Evolutionary conservation across 2,113 vertebrate species (phyloP), one percentile per base, ranked within the genome.

Genomic region (Pelmatolapia mariae): DNA sequence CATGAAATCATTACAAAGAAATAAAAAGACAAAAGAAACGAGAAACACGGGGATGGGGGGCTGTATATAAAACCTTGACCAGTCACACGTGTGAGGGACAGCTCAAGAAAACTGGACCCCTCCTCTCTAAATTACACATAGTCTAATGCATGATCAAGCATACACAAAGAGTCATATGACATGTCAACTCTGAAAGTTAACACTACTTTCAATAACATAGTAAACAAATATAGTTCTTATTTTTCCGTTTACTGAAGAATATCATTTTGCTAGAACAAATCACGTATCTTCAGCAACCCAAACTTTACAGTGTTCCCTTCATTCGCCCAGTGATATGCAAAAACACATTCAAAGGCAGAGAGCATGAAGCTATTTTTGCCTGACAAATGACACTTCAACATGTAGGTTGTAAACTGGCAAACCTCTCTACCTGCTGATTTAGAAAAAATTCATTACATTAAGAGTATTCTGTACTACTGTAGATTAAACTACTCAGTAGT

Each of bases 41-140:
- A 63, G 43, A 54, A 50, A 50, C 12, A 80, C 10, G 33, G 6
- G n/a, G 12, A 31, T 3, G 4, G 15, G 16, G 52, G 15, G 19
- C 22, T 68, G 73, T 18, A 12, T 36, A 86, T 36, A 45, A 61
- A 87, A 61, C 63, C 31, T 47, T 82, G 63, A 85, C 56, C 33
- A 29, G 61, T 56, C 59, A 63, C 18, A 79, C 3, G n/a, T 76
- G 86, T 81, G 76, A 85, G 73, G 10, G 9, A 31, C 47, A 86
- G 16, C 12, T 8, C 5, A 66, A 82, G 66, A 54, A 52, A 76
- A 83, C 84, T 91, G 66, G 82, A 91, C 68, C 71, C 40, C 40
- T 85, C 87, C 47, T 26, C 71, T 88, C 66, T 81, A 87, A 92
- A 94, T 84, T 80, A 81, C 61, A 78, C 81, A 80, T 84, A 63